Evolutionary conservation across 2,797 vertebrate genomes (phyloP).

Genomic region (Neostethus bicornis): DNA sequence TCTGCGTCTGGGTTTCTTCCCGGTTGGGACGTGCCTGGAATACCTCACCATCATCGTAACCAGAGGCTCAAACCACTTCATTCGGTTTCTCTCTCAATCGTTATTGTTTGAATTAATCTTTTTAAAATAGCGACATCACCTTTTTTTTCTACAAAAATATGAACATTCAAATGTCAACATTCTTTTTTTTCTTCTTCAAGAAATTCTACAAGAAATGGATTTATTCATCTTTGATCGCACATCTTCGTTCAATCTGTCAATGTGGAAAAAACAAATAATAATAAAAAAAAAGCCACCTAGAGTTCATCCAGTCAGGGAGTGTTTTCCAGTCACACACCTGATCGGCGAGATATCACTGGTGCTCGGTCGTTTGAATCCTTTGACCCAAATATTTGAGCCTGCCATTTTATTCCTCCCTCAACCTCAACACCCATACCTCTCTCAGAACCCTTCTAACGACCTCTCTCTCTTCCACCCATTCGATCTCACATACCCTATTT

Average conservation of each 20-base stretch:
- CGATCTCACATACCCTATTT: conserved; percentile 25
- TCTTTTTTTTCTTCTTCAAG: not conserved
- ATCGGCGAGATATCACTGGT: conserved; percentile 68
- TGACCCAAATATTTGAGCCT: conserved; percentile 63
- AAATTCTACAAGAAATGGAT: not conserved
- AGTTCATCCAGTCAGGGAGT: conserved; percentile 6
- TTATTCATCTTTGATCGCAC: not conserved
- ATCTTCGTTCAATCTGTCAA: not conserved
- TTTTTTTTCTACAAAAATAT: too few relatives aligned
- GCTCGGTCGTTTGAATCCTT: conserved; percentile 62
- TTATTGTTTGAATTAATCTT: too few relatives aligned
- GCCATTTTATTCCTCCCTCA: conserved; percentile 45
- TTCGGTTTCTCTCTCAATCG: too few relatives aligned
- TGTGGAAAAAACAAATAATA: not conserved
- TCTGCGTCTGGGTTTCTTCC: too few relatives aligned
- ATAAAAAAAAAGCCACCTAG: not conserved
- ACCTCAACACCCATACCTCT: conserved; percentile 35
- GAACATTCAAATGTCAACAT: too few relatives aligned
- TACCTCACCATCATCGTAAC: too few relatives aligned
- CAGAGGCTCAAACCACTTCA: too few relatives aligned
- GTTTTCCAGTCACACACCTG: conserved; percentile 41
- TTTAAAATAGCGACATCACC: too few relatives aligned
- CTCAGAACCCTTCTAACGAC: conserved; percentile 1
- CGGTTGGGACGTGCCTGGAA: too few relatives aligned
- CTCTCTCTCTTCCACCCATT: not conserved